Conservation (phyloP, 2,888 invertebrate genomes). For the Stenodera caucasica region DNA sequence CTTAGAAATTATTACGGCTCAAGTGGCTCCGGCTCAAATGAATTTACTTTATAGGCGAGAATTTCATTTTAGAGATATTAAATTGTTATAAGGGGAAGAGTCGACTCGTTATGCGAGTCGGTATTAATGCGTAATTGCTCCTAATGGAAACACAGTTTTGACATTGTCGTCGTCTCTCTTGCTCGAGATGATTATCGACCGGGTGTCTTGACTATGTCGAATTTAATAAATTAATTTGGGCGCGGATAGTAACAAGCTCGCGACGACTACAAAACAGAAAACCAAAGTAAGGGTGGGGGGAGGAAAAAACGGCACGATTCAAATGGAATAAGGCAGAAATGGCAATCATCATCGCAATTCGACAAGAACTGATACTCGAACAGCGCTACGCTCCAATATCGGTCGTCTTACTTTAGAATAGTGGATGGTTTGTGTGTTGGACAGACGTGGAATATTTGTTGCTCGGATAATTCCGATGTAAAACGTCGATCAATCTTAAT, state of each 20-base stretch:
- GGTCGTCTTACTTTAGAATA: not conserved
- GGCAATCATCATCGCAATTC: slow-evolving; percentile 28
- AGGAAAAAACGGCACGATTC: not conserved
- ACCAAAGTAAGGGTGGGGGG: not conserved
- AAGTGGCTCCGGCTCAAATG: slow-evolving; percentile 46
- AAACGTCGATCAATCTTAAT: slow-evolving; percentile 47
- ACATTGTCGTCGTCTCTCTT: slow-evolving; percentile 12
- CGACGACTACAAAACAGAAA: not conserved
- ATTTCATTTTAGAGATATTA: slow-evolving; percentile 52
- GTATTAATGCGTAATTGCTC: slow-evolving; percentile 31
- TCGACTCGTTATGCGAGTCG: slow-evolving; percentile 24
- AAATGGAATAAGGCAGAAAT: slow-evolving; percentile 55
- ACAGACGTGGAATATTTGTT: slow-evolving; percentile 9
- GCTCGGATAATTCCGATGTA: slow-evolving; percentile 35
- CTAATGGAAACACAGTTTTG: slow-evolving; percentile 25
- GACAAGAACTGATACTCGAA: slow-evolving; percentile 12
- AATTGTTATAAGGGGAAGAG: slow-evolving; percentile 49
- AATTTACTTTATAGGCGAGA: slow-evolving; percentile 49
- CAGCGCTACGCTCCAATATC: not conserved
- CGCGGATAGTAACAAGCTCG: not conserved
- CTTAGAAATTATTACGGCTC: slow-evolving; percentile 45
- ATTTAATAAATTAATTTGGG: slow-evolving; percentile 22
- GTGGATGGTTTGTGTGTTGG: slow-evolving; percentile 11
- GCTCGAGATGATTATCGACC: slow-evolving; percentile 5
- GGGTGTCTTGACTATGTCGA: slow-evolving; percentile 7